Conservation (phyloP, 2,797 vertebrate genomes). For the Otolemur crassicaudatus region DNA sequence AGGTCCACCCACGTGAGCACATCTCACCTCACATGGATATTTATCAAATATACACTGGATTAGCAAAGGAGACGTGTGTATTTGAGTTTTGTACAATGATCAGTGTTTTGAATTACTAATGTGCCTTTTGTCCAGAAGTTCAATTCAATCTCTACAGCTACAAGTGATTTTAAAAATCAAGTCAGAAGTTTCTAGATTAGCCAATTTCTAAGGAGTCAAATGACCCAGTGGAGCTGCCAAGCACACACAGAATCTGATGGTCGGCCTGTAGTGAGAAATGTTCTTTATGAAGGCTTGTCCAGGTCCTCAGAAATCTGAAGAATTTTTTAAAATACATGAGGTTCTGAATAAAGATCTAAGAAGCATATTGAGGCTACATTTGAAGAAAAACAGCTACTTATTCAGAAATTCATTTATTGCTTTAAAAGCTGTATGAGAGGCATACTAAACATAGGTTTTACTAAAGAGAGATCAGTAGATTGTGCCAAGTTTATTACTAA, state of each 20-base stretch:
- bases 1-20: background rate
- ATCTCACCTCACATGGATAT: background rate
- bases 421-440: background rate
- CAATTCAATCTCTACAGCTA: background rate
- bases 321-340: background rate
- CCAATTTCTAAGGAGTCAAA: background rate
- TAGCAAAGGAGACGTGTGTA: background rate
- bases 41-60: background rate
- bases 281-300: background rate
- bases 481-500: background rate
- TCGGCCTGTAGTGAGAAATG: background rate
- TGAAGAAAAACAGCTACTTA: constrained; percentile 18
- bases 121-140: background rate
- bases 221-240: too few species aligned
- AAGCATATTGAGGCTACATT: background rate
- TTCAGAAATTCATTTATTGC: constrained; percentile 3
- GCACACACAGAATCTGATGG: rapidly evolving
- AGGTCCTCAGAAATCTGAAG: background rate
- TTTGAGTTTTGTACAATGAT: background rate
- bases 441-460: background rate
- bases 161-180: background rate
- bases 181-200: background rate
- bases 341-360: background rate
- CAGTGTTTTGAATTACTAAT: background rate
- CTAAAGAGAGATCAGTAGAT: background rate